These are phyloP conservation scores for Apotomis betuletana DNA, from an alignment of 2,888 invertebrate genomes.

Conservation along the genomic window DNA sequence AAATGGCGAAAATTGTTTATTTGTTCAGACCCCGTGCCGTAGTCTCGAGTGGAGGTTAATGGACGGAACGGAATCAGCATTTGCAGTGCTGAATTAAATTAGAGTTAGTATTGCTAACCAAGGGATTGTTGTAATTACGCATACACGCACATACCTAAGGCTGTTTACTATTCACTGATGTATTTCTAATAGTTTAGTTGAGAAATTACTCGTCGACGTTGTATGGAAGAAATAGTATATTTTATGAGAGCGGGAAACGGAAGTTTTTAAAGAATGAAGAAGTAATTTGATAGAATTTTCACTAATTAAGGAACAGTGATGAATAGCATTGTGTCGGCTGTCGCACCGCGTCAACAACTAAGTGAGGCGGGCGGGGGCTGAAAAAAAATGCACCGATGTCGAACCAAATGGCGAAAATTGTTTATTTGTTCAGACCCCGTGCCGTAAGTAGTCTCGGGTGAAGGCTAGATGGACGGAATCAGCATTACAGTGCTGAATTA, in stretches of 20 bases:
- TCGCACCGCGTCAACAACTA: slow-evolving; percentile 34
- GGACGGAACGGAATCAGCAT: slow-evolving; percentile 8
- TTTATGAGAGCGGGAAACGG: neutral
- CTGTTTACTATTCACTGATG: too few relatives aligned
- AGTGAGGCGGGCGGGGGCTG: neutral
- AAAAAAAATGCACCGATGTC: slow-evolving; percentile 32
- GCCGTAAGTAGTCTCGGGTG: too few relatives aligned
- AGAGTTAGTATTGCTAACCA: neutral
- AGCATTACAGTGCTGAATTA: neutral
- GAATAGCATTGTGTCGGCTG: slow-evolving; percentile 35
- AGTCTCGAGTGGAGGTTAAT: slow-evolving; percentile 1
- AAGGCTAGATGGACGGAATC: slow-evolving; percentile 8
- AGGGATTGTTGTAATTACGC: too few relatives aligned
- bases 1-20: slow-evolving; percentile 33
- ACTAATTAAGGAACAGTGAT: slow-evolving; percentile 37
- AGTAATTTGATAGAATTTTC: slow-evolving; percentile 15
- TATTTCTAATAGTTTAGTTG: too few relatives aligned
- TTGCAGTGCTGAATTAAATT: neutral
- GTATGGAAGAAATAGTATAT: too few relatives aligned
- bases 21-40: slow-evolving; percentile 2
- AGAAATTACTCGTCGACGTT: neutral
- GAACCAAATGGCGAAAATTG: slow-evolving; percentile 36
- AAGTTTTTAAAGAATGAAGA: neutral
- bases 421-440: slow-evolving; percentile 18
- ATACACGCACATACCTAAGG: too few relatives aligned